A percentile compares a stretch with the other conserved stretches of the same genome.
These are phyloP conservation scores for Amphiduros pacificus DNA, from an alignment of 2,888 invertebrate genomes.

Conservation along the genomic window DNA sequence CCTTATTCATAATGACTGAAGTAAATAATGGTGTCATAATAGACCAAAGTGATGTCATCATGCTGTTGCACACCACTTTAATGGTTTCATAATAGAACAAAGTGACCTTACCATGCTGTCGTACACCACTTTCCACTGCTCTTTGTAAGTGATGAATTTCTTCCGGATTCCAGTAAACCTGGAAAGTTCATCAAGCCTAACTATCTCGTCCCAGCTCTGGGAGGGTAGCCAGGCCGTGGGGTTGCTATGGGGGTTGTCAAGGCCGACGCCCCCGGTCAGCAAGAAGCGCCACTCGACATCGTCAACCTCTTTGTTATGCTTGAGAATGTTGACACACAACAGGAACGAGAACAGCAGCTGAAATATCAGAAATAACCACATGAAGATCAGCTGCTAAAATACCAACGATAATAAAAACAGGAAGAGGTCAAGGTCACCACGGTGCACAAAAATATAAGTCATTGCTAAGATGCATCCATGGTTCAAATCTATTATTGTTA, in stretches of 20 bases:
- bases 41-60: too few species aligned
- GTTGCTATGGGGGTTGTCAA: constrained; percentile 76
- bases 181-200: constrained; percentile 55
- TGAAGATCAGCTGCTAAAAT: too few species aligned
- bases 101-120: constrained; percentile 65
- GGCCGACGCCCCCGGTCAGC: constrained; percentile 80
- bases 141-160: constrained; percentile 54
- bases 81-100: too few species aligned
- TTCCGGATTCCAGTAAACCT: constrained; percentile 54
- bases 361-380: too few species aligned
- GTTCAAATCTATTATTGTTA: too few species aligned
- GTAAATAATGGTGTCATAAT: too few species aligned
- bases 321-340: constrained; percentile 60
- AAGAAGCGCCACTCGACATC: constrained; percentile 82
- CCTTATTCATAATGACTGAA: too few species aligned
- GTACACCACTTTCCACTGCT: constrained; percentile 70
- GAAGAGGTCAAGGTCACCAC: too few species aligned
- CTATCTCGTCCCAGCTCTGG: constrained; percentile 68
- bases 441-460: too few species aligned
- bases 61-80: too few species aligned
- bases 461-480: too few species aligned
- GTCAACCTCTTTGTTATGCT: constrained; percentile 55
- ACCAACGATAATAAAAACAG: too few species aligned
- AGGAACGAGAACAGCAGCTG: constrained; percentile 62
- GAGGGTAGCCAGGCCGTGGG: constrained; percentile 80